Base-by-base conservation (phyloP, 2,797 vertebrate genomes). In the Pipistrellus pipistrellus region DNA sequence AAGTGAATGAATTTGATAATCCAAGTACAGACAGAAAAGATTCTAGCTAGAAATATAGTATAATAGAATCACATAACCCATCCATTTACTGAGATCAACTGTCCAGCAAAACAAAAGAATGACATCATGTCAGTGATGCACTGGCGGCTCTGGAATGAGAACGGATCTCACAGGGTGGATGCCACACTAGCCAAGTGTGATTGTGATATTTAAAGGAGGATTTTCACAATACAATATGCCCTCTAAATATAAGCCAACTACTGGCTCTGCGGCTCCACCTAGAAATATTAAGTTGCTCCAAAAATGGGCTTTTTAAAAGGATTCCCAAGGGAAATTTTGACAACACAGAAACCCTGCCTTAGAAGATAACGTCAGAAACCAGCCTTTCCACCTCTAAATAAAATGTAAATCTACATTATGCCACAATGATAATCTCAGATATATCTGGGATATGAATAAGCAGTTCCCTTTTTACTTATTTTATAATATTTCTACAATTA, bases 401-500 rank as follows among this genome's bases (percentile, higher is more conserved):
- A 44, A 95, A 81, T 44, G n/a, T 6, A 51, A 75, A 20, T 72
- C 93, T 73, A 35, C 27, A 73, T 9, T 35, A 76, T 32, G 21
- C 30, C 66, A 57, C 3, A 20, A 4, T 17, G 2, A 82, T 25
- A 21, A 32, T 46, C 48, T 80, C 12, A 88, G 9, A 57, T 27
- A 57, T 25, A 87, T 35, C n/a, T 71, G 9, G 10, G 6, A 51
- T 11, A 82, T 15, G 8, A 71, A 77, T 32, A 55, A 32, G 12
- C 15, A 75, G 27, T 69, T 66, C 78, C 38, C 41, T 93, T 92
- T 77, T 85, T 68, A 91, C 77, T 85, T 84, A 85, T 18, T 92
- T 81, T 13, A 69, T 90, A 93, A 21, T 20, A 86, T 14, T 46
- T 73, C 82, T 77, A 83, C 76, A 68, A 96, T 84, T 93, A 93